Base-by-base conservation (phyloP, 2,113 vertebrate genomes). In the Eulemur rufifrons region DNA sequence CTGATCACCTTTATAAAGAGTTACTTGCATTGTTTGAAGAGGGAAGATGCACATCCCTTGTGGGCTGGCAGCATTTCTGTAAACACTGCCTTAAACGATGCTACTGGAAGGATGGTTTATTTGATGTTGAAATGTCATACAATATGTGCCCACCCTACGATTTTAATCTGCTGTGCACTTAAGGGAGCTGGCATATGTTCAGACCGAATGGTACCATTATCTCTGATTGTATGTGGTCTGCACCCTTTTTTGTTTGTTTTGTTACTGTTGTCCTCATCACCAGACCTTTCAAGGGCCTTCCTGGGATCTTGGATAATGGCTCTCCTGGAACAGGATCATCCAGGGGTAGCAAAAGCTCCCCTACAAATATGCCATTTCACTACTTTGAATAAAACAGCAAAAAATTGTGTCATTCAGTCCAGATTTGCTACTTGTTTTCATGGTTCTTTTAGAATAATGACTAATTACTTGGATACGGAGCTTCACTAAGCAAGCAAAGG, bases 81-180 rank as follows among this genome's bases (percentile, higher is more conserved):
- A 50, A 34, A 29, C 5, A 1, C 74, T 34, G 0, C 18, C 47
- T 69, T 42, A 11, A 68, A 68, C 0, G 1, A 18, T 29, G 78
- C 69, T 59, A 2, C 74, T 32, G 21, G 37, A 34, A 50, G 34
- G 23, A 17, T 45, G 20, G 37, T 27, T 45, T 86, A 7, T 47
- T 69, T 37, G 13, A n/a, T 32, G 45, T 77, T 63, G 94, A 64
- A 73, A 34, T 96, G 85, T 61, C 85, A 5, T 13, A 14, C 11
- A 32, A 0, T 21, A 0, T 52, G 54, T 64, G 52, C 37, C 15
- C 27, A 11, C 47, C 71, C 64, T 39, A 1, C 0, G 13, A 10
- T 84, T 85, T 81, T 59, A 45, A 29, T 95, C 69, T 95, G 61
- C 61, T 64, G 0, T 5, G 6, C 47, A 12, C 8, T 12, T 64